Evolutionary conservation across 2,888 invertebrate genomes (phyloP).

Genomic region (Anodontia alba): DNA sequence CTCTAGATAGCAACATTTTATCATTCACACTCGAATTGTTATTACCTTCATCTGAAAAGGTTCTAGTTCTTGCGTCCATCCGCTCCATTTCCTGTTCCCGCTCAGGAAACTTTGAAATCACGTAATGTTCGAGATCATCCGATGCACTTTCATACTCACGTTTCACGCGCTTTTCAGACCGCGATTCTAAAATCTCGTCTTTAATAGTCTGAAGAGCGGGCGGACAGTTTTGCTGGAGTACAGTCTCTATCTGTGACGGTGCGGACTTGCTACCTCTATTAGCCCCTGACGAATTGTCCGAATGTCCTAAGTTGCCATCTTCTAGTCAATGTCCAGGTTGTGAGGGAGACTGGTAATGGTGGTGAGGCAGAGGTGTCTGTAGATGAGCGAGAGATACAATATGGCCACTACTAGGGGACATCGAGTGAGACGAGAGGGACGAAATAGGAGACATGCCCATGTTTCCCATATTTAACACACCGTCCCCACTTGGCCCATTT

Average conservation of each 20-base stretch:
- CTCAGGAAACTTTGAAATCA: conserved; percentile 10
- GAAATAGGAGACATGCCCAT: conserved; percentile 57
- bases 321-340: conserved; percentile 58
- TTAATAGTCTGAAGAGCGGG: background rate
- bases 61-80: background rate
- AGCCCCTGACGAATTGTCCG: background rate
- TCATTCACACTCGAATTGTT: background rate
- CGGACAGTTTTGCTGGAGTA: background rate
- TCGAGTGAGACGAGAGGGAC: conserved; percentile 51
- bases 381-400: conserved; percentile 61
- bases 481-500: conserved; percentile 49
- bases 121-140: conserved; percentile 16
- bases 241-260: background rate
- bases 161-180: conserved; percentile 8
- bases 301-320: conserved; percentile 10
- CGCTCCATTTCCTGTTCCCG: background rate
- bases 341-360: conserved; percentile 57
- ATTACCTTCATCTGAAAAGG: background rate
- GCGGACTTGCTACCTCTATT: conserved; percentile 4
- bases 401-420: conserved; percentile 52
- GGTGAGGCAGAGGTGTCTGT: conserved; percentile 56
- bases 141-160: conserved; percentile 13
- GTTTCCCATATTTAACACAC: conserved; percentile 52
- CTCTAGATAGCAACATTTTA: conserved; percentile 1
- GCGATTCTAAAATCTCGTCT: background rate